Percentiles rank a stretch among this genome's conserved stretches.
These are phyloP conservation scores for Geopemphigus sp. DNA, from an alignment of 1,140 invertebrate species.

Conservation along the genomic window DNA sequence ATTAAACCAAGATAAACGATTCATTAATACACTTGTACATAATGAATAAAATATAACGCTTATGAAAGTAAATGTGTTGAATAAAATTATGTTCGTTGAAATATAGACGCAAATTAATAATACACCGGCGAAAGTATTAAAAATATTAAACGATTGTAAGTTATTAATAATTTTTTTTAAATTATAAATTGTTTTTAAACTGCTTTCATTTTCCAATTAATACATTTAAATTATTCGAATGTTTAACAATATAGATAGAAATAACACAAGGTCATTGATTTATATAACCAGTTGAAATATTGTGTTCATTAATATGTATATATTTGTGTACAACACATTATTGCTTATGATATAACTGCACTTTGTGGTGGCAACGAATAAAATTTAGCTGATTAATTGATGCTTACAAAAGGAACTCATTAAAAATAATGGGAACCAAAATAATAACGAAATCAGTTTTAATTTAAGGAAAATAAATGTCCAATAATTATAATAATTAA, in stretches of 20 bases:
- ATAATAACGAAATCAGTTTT: neutral
- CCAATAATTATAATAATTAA: neutral
- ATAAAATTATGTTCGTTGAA: too few species aligned
- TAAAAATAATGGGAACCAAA: neutral
- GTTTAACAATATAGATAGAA: neutral
- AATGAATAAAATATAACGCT: too few species aligned
- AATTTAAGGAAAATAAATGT: neutral
- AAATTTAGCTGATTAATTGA: neutral
- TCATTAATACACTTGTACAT: too few species aligned
- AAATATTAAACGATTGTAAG: too few species aligned
- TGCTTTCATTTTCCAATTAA: neutral
- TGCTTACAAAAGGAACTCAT: neutral
- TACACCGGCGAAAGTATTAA: too few species aligned
- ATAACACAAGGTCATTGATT: neutral
- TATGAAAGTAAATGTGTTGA: too few species aligned
- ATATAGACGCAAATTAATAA: too few species aligned
- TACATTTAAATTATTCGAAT: constrained; percentile 5
- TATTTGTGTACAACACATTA: neutral
- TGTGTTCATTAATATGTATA: neutral
- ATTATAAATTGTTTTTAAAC: neutral
- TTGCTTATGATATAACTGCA: neutral
- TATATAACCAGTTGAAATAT: neutral
- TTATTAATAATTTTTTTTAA: neutral
- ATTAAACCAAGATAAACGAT: too few species aligned
- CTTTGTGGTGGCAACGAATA: neutral